A percentile compares a stretch with the other conserved stretches of the same genome.
These are phyloP conservation scores for Limulus polyphemus DNA, from an alignment of 2,888 invertebrate genomes.

Conservation along the genomic window DNA sequence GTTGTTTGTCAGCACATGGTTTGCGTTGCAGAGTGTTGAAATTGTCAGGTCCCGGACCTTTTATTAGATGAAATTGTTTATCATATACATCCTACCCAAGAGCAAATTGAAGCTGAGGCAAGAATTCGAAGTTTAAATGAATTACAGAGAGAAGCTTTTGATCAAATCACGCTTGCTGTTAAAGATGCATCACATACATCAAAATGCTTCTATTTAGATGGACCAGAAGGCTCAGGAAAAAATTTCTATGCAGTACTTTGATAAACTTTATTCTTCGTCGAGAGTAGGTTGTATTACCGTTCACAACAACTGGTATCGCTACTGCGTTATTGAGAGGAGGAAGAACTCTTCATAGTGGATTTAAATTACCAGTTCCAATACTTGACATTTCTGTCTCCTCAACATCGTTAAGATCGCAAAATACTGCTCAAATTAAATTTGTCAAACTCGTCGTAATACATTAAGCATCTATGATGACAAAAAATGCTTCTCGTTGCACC, in stretches of 20 bases:
- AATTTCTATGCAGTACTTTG: neutral
- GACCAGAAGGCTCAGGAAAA: neutral
- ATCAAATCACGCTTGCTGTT: neutral
- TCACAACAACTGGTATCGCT: neutral
- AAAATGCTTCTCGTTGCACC: too few relatives aligned
- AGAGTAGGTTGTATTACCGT: neutral
- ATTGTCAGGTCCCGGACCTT: too few relatives aligned
- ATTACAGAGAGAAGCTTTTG: neutral
- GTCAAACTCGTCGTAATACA: too few relatives aligned
- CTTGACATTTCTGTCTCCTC: neutral
- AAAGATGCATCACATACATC: neutral
- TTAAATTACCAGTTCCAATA: neutral
- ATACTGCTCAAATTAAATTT: too few relatives aligned
- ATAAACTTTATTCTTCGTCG: neutral
- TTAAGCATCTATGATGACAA: too few relatives aligned
- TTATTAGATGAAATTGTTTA: too few relatives aligned
- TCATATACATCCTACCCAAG: neutral
- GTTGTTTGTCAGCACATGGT: too few relatives aligned
- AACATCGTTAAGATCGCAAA: too few relatives aligned
- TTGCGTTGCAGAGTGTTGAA: too few relatives aligned
- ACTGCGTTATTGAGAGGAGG: neutral
- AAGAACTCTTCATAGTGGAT: neutral
- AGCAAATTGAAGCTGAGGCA: neutral
- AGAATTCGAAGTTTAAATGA: neutral
- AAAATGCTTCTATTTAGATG: neutral